These are phyloP conservation scores for Eciton burchellii DNA, from an alignment of 1,140 invertebrate species.

Conservation along the genomic window DNA sequence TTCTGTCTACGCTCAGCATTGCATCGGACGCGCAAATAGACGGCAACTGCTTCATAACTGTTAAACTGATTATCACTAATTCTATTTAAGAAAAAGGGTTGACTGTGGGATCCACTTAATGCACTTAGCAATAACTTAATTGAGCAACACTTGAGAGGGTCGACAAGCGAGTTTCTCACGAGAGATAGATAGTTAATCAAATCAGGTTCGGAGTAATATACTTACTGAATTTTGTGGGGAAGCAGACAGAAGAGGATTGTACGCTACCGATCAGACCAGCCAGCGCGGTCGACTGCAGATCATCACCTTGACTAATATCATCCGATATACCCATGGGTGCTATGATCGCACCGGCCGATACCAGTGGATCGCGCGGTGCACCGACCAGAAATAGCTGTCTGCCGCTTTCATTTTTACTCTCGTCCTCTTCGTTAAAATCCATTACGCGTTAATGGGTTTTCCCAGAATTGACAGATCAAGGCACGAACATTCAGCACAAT, in stretches of 20 bases:
- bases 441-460: slow-evolving; percentile 63
- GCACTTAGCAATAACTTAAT: slow-evolving; percentile 86
- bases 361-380: slow-evolving; percentile 80
- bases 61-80: slow-evolving; percentile 83
- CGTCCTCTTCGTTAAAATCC: slow-evolving; percentile 83
- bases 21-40: background rate
- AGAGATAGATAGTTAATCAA: slow-evolving; percentile 80
- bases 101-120: slow-evolving; percentile 80
- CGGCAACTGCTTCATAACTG: slow-evolving; percentile 77
- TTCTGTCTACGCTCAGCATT: background rate
- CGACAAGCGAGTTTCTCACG: slow-evolving; percentile 31
- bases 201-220: slow-evolving; percentile 76
- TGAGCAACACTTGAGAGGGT: slow-evolving; percentile 77
- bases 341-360: slow-evolving; percentile 80
- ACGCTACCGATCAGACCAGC: slow-evolving; percentile 80
- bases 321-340: slow-evolving; percentile 70
- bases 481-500: background rate
- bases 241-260: slow-evolving; percentile 84
- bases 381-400: slow-evolving; percentile 82
- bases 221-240: slow-evolving; percentile 85
- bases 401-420: slow-evolving; percentile 72
- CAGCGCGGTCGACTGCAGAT: slow-evolving; percentile 81
- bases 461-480: background rate
- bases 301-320: slow-evolving; percentile 78
- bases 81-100: slow-evolving; percentile 81